phyloP scores from a whole-genome alignment of 2,888 invertebrate species.

The Automeris io region DNA sequence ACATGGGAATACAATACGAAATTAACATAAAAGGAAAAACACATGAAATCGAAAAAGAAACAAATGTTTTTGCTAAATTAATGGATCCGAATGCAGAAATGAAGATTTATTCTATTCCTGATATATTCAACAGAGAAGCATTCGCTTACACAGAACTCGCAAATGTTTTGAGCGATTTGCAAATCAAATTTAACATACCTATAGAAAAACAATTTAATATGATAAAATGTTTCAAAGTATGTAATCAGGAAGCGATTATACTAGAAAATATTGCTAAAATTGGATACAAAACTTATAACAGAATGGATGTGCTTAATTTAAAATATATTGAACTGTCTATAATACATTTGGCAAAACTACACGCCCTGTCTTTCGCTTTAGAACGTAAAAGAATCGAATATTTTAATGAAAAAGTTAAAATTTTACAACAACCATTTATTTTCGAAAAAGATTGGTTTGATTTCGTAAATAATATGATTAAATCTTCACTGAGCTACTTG shows the following conservation, averaged over 20 bases:
- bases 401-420: conserved; percentile 27
- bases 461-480: conserved; percentile 21
- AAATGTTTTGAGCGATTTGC: conserved; percentile 30
- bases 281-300: conserved; percentile 31
- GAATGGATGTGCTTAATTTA: conserved; percentile 29
- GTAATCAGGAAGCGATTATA: conserved; percentile 31
- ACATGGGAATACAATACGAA: conserved; percentile 34
- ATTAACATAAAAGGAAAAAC: conserved; percentile 31
- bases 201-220: conserved; percentile 29
- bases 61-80: conserved; percentile 42
- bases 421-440: conserved; percentile 16
- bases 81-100: conserved; percentile 25
- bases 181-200: conserved; percentile 33
- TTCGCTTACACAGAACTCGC: conserved; percentile 37
- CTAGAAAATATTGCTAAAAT: conserved; percentile 37
- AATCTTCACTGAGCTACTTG: conserved; percentile 19
- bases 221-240: conserved; percentile 31
- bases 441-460: conserved; percentile 19
- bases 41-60: conserved; percentile 18
- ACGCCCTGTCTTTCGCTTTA: conserved; percentile 35
- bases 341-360: conserved; percentile 38
- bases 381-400: conserved; percentile 30
- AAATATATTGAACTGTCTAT: conserved; percentile 33
- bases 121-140: conserved; percentile 35
- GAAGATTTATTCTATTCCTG: conserved; percentile 29